Evolutionary conservation across 35 echinoderm and acorn worm species (phyloP).

Genomic region (Apostichopus japonicus): DNA sequence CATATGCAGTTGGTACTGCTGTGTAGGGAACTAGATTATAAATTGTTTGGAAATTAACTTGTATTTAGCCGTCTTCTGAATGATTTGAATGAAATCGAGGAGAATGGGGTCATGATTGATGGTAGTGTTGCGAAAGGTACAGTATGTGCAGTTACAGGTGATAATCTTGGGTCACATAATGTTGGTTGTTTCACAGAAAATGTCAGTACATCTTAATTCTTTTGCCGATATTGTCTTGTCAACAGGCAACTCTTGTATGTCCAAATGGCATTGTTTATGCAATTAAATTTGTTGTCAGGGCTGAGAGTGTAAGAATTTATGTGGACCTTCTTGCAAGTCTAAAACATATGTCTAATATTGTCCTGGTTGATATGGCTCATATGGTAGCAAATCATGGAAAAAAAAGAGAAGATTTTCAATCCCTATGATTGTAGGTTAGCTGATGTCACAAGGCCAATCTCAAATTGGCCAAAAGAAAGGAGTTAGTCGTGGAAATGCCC

Average conservation of each 20-base stretch:
- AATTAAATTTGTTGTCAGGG: too few species aligned
- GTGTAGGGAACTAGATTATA: too few species aligned
- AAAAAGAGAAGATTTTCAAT: background rate
- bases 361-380: constrained; percentile 61
- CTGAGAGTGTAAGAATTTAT: constrained; percentile 56
- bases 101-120: background rate
- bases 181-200: constrained; percentile 14
- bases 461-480: background rate
- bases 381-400: constrained; percentile 58
- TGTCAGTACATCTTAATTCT: constrained; percentile 15
- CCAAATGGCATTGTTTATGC: too few species aligned
- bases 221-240: constrained; percentile 31
- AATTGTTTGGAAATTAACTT: constrained; percentile 22
- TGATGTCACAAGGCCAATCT: background rate
- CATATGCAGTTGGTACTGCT: constrained; percentile 31
- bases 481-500: background rate
- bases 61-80: constrained; percentile 11
- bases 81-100: constrained; percentile 24
- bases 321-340: constrained; percentile 24
- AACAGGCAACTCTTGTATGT: too few species aligned
- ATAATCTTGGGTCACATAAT: constrained; percentile 52
- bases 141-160: constrained; percentile 20
- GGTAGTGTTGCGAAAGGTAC: constrained; percentile 3
- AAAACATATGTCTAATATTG: constrained; percentile 44
- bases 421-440: background rate